Conservation (phyloP, 37 sponge, comb jelly and placozoan genomes). For the Diacarnus erythraeanus region DNA sequence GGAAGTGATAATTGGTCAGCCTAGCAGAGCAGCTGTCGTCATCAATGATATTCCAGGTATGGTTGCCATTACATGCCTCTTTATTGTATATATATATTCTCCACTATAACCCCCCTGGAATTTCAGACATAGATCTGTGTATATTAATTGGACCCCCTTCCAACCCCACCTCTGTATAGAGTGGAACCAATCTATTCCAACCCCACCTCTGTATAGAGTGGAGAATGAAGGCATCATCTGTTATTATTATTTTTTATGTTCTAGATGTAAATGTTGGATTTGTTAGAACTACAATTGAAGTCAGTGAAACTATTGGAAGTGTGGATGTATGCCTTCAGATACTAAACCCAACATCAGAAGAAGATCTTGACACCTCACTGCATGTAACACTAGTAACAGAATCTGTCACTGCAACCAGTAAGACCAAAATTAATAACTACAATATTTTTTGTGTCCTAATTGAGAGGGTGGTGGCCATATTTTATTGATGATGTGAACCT, state of each 20-base stretch:
- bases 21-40: neutral
- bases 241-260: too few species aligned
- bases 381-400: neutral
- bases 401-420: neutral
- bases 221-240: too few species aligned
- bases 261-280: slow-evolving; percentile 31
- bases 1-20: neutral
- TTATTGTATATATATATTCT: neutral
- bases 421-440: too few species aligned
- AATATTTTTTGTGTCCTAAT: too few species aligned
- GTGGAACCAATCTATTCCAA: too few species aligned
- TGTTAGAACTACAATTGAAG: neutral
- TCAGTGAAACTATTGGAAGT: neutral
- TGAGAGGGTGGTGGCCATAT: too few species aligned
- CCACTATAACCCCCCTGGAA: neutral
- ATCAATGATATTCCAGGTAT: slow-evolving; percentile 22
- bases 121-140: too few species aligned
- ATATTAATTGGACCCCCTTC: too few species aligned
- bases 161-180: too few species aligned
- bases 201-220: too few species aligned
- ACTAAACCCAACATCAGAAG: neutral
- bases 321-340: neutral
- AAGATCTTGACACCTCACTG: neutral
- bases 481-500: too few species aligned
- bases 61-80: neutral